Base-by-base conservation (phyloP, 2,888 invertebrate genomes). In the Oegoconia quadripuncta region DNA sequence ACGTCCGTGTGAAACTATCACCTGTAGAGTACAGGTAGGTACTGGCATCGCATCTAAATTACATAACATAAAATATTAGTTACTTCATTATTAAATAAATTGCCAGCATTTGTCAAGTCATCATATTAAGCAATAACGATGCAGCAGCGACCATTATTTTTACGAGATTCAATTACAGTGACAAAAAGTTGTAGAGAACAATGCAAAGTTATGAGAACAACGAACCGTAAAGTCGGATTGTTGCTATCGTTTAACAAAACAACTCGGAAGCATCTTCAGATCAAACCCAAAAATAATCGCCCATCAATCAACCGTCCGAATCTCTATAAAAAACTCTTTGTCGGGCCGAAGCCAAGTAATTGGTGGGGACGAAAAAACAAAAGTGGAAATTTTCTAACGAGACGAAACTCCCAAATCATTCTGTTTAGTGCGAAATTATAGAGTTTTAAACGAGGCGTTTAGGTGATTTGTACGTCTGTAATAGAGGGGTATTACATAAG, bases 391-490 rank as follows among this genome's bases (percentile, higher is more conserved):
- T 78, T 38, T 81, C 74, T 84, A 82, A 87, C 82, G 69, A 84
- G 80, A 78, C 55, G 71, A 77, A 80, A 80, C 69, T 70, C 65
- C 68, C 69, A 75, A 83, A 84, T 87, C 83, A 81, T 79, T 69
- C 74, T 72, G 74, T 83, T 86, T 82, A 84, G 83, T 82, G 86
- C 82, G 45, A 84, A 86, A 87, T 87, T 87, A 84, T 80, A 78
- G 79, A 76, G 66, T 80, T 82, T 76, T 76, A 79, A 81, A 77
- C 69, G 72, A 58, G 60, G 59, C 77, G 80, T 83, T 86, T 84
- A 82, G 76, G 71, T 67, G 77, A 74, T 76, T 70, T 71, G 77
- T 74, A 70, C 62, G 71, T 68, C 64, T 62, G 60, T 83, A 74
- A 79, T 83, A 61, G 68, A 53, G 50, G 63, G 71, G 64, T 73